phyloP scores from a whole-genome alignment of 2,888 invertebrate genomes.

The Thereva nobilitata region DNA sequence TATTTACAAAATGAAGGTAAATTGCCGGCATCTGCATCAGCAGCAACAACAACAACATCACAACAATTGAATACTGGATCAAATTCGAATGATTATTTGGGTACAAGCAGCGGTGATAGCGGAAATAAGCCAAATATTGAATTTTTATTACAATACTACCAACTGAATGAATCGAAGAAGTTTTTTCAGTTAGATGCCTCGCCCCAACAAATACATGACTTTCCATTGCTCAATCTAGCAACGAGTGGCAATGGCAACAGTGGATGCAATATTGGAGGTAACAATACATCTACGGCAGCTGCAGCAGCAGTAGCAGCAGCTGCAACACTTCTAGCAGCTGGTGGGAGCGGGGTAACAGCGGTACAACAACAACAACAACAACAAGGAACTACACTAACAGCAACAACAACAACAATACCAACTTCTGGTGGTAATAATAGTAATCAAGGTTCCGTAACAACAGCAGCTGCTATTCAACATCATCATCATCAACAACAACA shows the following conservation, averaged over 20 bases:
- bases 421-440: slow-evolving; percentile 45
- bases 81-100: neutral
- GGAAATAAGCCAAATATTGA: slow-evolving; percentile 54
- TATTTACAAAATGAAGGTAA: slow-evolving; percentile 52
- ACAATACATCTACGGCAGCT: slow-evolving; percentile 34
- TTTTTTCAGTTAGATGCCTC: slow-evolving; percentile 60
- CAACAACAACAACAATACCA: slow-evolving; percentile 43
- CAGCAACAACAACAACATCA: too few species aligned
- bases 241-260: slow-evolving; percentile 34
- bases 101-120: slow-evolving; percentile 29
- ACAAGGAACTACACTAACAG: slow-evolving; percentile 37
- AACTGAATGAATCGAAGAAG: slow-evolving; percentile 58
- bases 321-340: too few species aligned
- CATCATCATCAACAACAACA: slow-evolving; percentile 31
- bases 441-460: neutral
- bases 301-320: slow-evolving; percentile 32
- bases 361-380: slow-evolving; percentile 42
- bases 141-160: slow-evolving; percentile 56
- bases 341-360: too few species aligned
- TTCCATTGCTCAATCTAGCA: slow-evolving; percentile 47
- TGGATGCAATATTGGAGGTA: slow-evolving; percentile 30
- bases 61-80: neutral
- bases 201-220: slow-evolving; percentile 55
- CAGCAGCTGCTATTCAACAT: slow-evolving; percentile 32
- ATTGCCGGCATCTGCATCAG: slow-evolving; percentile 13